Base-by-base conservation (phyloP, 2,797 vertebrate genomes). In the Anabas testudineus region DNA sequence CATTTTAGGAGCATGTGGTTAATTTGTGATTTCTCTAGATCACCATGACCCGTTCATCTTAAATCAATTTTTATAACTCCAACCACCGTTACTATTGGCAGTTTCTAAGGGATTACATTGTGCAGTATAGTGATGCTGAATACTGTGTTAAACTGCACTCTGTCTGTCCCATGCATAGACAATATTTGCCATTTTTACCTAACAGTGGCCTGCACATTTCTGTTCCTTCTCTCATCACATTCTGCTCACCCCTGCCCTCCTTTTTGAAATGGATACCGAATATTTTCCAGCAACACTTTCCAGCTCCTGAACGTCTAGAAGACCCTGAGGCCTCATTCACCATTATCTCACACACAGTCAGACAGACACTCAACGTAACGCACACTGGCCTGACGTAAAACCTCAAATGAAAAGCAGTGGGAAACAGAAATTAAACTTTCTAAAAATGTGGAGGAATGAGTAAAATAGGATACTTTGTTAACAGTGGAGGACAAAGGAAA, bases 261-360 rank as follows among this genome's bases (percentile, higher is more conserved):
- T 55, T 52, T 82, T 65, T 89, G 85, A 87, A 88, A 87, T 76
- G 74, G 81, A 90, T 78, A 87, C 78, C 18, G 37, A 87, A 81
- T 83, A 81, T 87, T 87, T 87, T 90, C 84, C 86, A 91, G 60
- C 82, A 80, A 75, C 56, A 76, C 46, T 91, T 88, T 87, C 84
- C 69, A 34, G 83, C 82, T 82, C 81, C 65, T 81, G 53, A 60
- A 76, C 4, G 36, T 78, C 60, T 67, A 46, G 70, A 62, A 67
- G 56, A 80, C 86, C 82, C 78, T 0, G 55, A 83, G 78, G 86
- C 68, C 59, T 70, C 54, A 45, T 69, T 76, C 67, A 37, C 56
- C 69, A 62, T 63, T 66, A 71, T 77, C 72, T 78, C 53, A 47
- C 66, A 64, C 30, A 55, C 37, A 41, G 18, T n/a, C 37, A 14